Percentiles rank a stretch among this genome's conserved stretches.
phyloP scores from a whole-genome alignment of 2,888 invertebrate species.

The Diarsia rubi region DNA sequence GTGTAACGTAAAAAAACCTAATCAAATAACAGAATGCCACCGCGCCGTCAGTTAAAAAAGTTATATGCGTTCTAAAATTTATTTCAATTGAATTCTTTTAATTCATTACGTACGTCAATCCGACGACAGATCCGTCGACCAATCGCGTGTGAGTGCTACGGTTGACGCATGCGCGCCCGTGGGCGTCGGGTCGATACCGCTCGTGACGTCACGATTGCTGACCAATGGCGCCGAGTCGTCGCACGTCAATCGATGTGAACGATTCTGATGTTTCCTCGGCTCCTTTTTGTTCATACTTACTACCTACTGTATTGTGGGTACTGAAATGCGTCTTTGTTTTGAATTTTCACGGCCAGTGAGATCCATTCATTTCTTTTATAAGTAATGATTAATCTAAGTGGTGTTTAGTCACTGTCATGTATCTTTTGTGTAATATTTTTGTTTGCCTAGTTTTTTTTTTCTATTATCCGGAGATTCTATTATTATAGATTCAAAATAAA shows the following conservation, averaged over 20 bases:
- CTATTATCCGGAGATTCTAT: background rate
- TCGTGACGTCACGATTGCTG: slow-evolving; percentile 84
- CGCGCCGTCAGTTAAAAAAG: slow-evolving; percentile 34
- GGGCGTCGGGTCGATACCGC: slow-evolving; percentile 86
- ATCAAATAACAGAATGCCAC: slow-evolving; percentile 16
- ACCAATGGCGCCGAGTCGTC: slow-evolving; percentile 87
- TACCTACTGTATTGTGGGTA: slow-evolving; percentile 67
- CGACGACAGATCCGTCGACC: slow-evolving; percentile 73
- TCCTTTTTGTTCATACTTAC: slow-evolving; percentile 66
- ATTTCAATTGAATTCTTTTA: slow-evolving; percentile 70
- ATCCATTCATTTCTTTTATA: slow-evolving; percentile 37
- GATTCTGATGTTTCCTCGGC: slow-evolving; percentile 71
- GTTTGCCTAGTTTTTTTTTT: background rate
- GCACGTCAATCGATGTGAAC: slow-evolving; percentile 87
- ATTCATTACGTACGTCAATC: slow-evolving; percentile 76
- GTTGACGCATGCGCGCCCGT: slow-evolving; percentile 86
- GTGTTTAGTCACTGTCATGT: background rate
- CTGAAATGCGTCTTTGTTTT: slow-evolving; percentile 61
- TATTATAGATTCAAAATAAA: background rate
- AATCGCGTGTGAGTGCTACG: slow-evolving; percentile 75
- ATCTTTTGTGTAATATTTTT: background rate
- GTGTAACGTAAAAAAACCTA: slow-evolving; percentile 20
- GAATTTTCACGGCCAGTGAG: slow-evolving; percentile 73
- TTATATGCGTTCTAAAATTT: slow-evolving; percentile 56
- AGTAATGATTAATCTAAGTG: background rate